These are phyloP conservation scores for Amblyjoppa proteus DNA, from an alignment of 2,888 invertebrate species.

Conservation along the genomic window DNA sequence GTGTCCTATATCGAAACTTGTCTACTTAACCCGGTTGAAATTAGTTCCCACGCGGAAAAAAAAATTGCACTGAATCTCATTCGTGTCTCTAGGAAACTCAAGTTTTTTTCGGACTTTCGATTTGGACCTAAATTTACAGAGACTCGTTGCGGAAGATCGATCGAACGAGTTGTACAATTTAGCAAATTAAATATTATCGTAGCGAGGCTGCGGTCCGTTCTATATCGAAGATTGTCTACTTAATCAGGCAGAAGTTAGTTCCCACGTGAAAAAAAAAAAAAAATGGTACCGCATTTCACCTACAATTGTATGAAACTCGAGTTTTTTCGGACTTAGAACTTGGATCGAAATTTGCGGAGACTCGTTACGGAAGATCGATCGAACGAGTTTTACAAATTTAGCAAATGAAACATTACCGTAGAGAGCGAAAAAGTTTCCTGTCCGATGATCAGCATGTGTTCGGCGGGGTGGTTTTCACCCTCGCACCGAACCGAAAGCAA, in stretches of 20 bases:
- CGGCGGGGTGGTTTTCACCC: slow-evolving; percentile 43
- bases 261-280: too few species aligned
- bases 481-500: slow-evolving; percentile 38
- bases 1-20: background rate
- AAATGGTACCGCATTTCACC: too few species aligned
- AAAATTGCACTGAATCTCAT: too few species aligned
- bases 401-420: slow-evolving; percentile 35
- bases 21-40: slow-evolving; percentile 5
- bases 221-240: slow-evolving; percentile 1
- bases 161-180: slow-evolving; percentile 42
- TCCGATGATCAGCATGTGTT: slow-evolving; percentile 20
- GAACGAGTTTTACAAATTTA: slow-evolving; percentile 42
- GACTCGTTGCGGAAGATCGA: slow-evolving; percentile 10
- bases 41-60: too few species aligned
- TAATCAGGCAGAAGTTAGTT: background rate
- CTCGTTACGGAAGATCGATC: slow-evolving; percentile 10
- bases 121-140: background rate
- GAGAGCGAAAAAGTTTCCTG: slow-evolving; percentile 9
- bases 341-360: background rate
- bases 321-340: too few species aligned
- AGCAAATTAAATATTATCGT: slow-evolving; percentile 32
- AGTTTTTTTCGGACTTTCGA: background rate
- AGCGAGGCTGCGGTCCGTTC: slow-evolving; percentile 20
- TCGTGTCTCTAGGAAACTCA: background rate
- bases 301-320: too few species aligned